Evolutionary conservation across 2,797 vertebrate species (phyloP).

Genomic region (Lepidocolaptes lacrymiger): DNA sequence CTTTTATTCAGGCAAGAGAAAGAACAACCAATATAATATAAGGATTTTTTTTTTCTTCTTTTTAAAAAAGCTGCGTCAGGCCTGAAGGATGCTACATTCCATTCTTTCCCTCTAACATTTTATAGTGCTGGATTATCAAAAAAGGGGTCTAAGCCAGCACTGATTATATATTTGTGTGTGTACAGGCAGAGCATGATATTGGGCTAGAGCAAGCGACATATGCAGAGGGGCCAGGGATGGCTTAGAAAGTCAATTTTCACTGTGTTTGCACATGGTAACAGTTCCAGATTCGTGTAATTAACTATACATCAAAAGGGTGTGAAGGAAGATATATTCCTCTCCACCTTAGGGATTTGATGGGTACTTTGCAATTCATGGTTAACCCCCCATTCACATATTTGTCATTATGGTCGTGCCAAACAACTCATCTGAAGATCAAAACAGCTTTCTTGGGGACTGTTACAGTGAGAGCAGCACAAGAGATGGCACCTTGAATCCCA

Average conservation of each 20-base stretch:
- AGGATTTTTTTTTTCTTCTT: slow-evolving; percentile 48
- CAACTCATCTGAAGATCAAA: slow-evolving; percentile 57
- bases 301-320: slow-evolving; percentile 61
- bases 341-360: slow-evolving; percentile 49
- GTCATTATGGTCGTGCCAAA: slow-evolving; percentile 37
- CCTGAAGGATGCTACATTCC: slow-evolving; percentile 55
- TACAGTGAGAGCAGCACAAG: neutral
- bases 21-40: slow-evolving; percentile 73
- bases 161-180: slow-evolving; percentile 32
- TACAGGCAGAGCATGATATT: neutral
- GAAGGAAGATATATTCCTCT: slow-evolving; percentile 47
- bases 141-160: neutral
- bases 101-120: neutral
- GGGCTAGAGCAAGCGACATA: neutral
- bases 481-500: slow-evolving; percentile 27
- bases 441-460: slow-evolving; percentile 35
- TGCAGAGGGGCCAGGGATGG: slow-evolving; percentile 27
- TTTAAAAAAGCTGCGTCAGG: slow-evolving; percentile 59
- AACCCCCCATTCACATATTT: slow-evolving; percentile 48
- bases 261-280: slow-evolving; percentile 67
- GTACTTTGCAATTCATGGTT: slow-evolving; percentile 66
- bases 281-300: slow-evolving; percentile 68
- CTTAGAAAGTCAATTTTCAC: slow-evolving; percentile 65
- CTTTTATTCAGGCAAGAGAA: slow-evolving; percentile 79
- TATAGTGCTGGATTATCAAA: neutral